These are phyloP conservation scores for Poecilia latipinna DNA, from an alignment of 2,113 vertebrate genomes.

Conservation along the genomic window DNA sequence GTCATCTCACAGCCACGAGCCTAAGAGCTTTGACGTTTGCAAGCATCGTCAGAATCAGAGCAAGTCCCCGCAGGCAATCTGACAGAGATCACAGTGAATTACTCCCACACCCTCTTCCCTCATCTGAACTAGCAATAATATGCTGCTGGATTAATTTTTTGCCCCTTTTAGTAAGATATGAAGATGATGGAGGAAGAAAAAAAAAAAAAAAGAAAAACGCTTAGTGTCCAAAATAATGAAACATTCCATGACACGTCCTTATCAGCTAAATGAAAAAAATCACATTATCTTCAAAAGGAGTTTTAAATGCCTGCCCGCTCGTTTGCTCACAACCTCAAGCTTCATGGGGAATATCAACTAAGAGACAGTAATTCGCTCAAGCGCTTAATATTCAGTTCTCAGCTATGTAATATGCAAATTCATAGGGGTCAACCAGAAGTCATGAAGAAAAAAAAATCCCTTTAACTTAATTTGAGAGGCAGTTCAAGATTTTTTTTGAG, in stretches of 20 bases:
- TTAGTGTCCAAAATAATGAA: conserved; percentile 82
- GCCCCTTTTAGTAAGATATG: conserved; percentile 68
- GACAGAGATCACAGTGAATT: conserved; percentile 70
- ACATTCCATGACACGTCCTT: conserved; percentile 78
- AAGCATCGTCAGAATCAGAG: conserved; percentile 72
- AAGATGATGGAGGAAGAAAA: conserved; percentile 32
- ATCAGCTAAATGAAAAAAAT: conserved; percentile 80
- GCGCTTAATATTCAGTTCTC: conserved; percentile 80
- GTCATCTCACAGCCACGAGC: conserved; percentile 57
- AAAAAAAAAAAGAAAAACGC: conserved; percentile 60
- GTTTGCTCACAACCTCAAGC: conserved; percentile 70
- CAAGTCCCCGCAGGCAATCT: conserved; percentile 75
- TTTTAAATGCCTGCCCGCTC: conserved; percentile 73
- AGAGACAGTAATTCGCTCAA: conserved; percentile 77
- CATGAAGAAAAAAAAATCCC: conserved; percentile 64
- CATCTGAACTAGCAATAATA: conserved; percentile 74
- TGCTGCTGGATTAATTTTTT: conserved; percentile 75
- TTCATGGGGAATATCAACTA: conserved; percentile 74
- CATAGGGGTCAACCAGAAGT: conserved; percentile 76
- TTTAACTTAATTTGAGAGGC: conserved; percentile 74
- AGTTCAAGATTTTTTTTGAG: conserved; percentile 64
- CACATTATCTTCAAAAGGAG: conserved; percentile 81
- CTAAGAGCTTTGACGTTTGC: conserved; percentile 67
- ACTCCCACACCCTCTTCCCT: conserved; percentile 55
- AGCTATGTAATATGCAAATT: conserved; percentile 81